phyloP scores from a whole-genome alignment of 2,113 vertebrate genomes.

The Coptodon rendalli region DNA sequence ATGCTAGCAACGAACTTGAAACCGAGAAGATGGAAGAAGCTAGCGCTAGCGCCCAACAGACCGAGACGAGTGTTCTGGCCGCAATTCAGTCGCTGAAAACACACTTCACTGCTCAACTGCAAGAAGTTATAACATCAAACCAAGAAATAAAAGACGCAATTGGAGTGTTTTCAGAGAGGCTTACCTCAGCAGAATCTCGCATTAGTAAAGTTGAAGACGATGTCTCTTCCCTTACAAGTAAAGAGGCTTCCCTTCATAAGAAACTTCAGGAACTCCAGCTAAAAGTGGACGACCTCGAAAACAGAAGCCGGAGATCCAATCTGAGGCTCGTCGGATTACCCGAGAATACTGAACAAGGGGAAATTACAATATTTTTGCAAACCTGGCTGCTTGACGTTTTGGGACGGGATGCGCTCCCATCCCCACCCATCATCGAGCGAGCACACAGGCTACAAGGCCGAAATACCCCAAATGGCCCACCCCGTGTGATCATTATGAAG shows the following conservation, averaged over 20 bases:
- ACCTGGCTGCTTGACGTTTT: background rate
- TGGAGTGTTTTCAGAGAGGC: background rate
- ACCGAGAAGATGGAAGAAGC: background rate
- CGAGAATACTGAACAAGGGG: background rate
- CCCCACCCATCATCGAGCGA: too few relatives aligned
- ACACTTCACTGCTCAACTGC: background rate
- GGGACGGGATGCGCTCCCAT: background rate
- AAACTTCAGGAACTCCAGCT: background rate
- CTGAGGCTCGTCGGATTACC: rapidly evolving
- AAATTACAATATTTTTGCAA: background rate
- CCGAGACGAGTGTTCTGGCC: background rate
- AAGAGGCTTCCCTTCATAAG: background rate
- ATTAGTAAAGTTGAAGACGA: background rate
- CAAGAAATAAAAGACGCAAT: background rate
- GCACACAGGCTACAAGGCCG: too few relatives aligned
- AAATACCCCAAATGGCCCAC: background rate
- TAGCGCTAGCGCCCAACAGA: background rate
- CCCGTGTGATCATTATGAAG: background rate
- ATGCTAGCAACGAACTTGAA: background rate
- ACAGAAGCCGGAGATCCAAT: background rate
- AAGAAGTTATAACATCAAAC: background rate
- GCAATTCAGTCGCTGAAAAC: background rate
- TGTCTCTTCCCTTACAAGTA: background rate
- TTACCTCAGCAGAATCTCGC: background rate
- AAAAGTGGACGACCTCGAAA: background rate